A percentile compares a stretch with the other conserved stretches of the same genome.
Conservation (phyloP, 2,888 invertebrate genomes). For the Rotaria magnacalcarata region DNA sequence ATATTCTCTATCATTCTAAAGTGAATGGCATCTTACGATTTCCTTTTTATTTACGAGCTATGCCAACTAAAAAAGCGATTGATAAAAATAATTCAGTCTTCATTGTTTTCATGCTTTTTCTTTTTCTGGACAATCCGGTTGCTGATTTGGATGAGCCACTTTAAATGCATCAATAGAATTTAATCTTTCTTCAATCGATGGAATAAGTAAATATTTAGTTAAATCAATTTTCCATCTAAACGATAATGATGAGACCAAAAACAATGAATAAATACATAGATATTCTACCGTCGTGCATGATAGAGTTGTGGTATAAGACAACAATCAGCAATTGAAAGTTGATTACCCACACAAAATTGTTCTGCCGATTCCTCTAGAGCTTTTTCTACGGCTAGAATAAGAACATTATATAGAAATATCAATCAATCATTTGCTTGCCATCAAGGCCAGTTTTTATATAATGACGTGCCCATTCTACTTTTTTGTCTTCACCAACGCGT, state of each 20-base stretch:
- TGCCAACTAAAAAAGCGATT: no score
- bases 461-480: constrained; percentile 84
- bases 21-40: not conserved
- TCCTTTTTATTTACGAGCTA: not conserved
- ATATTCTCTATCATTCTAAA: not conserved
- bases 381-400: not conserved
- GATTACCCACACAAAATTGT: constrained; percentile 81
- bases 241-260: not conserved
- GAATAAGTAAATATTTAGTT: constrained; percentile 79
- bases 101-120: constrained; percentile 46
- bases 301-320: constrained; percentile 90
- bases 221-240: constrained; percentile 83
- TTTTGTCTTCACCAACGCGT: constrained; percentile 65
- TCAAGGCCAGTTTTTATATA: constrained; percentile 83
- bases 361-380: constrained; percentile 63
- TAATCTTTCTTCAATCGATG: constrained; percentile 77
- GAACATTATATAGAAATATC: not conserved
- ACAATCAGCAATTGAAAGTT: constrained; percentile 85
- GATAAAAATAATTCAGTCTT: no score
- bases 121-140: constrained; percentile 81
- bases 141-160: constrained; percentile 80
- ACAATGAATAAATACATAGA: not conserved
- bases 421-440: not conserved
- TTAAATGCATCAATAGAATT: constrained; percentile 83
- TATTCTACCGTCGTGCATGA: constrained; percentile 74